These are phyloP conservation scores for Microcebus griseorufus DNA, from an alignment of 2,113 vertebrate species.

Conservation along the genomic window DNA sequence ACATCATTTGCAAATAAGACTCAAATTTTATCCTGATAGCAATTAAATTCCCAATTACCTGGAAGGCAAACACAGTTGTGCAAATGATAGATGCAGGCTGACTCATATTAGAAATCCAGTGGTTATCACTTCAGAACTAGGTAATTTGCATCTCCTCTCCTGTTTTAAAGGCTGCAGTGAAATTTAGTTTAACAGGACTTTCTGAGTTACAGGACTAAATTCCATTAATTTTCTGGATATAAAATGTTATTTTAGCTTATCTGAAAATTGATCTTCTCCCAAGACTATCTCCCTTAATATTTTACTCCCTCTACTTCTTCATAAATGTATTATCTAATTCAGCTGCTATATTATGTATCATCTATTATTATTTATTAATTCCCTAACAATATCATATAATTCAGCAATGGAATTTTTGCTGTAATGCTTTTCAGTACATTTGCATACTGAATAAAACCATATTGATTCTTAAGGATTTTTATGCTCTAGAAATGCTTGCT, in stretches of 20 bases:
- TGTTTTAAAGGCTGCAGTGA: slow-evolving; percentile 45
- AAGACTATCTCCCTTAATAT: slow-evolving; percentile 68
- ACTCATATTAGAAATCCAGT: slow-evolving; percentile 70
- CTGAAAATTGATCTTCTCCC: slow-evolving; percentile 74
- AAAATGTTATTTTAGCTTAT: slow-evolving; percentile 81
- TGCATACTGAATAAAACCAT: slow-evolving; percentile 63
- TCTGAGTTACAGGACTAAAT: slow-evolving; percentile 70
- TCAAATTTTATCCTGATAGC: slow-evolving; percentile 63
- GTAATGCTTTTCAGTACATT: slow-evolving; percentile 59
- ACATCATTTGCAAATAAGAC: slow-evolving; percentile 65
- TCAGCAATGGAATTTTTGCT: slow-evolving; percentile 63
- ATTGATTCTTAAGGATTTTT: slow-evolving; percentile 74
- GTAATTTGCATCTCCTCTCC: slow-evolving; percentile 55
- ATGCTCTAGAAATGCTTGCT: slow-evolving; percentile 57
- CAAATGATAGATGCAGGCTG: slow-evolving; percentile 65
- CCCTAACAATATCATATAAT: slow-evolving; percentile 71
- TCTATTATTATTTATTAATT: slow-evolving; percentile 78
- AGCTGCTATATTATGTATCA: slow-evolving; percentile 74
- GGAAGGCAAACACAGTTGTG: slow-evolving; percentile 70
- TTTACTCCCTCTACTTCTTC: slow-evolving; percentile 60
- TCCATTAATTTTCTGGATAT: slow-evolving; percentile 80
- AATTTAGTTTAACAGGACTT: slow-evolving; percentile 74
- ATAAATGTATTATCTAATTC: slow-evolving; percentile 67
- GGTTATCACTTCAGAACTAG: slow-evolving; percentile 65
- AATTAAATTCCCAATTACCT: slow-evolving; percentile 71